These are phyloP conservation scores for Argopecten irradians DNA, from an alignment of 1,140 invertebrate species.

Conservation along the genomic window DNA sequence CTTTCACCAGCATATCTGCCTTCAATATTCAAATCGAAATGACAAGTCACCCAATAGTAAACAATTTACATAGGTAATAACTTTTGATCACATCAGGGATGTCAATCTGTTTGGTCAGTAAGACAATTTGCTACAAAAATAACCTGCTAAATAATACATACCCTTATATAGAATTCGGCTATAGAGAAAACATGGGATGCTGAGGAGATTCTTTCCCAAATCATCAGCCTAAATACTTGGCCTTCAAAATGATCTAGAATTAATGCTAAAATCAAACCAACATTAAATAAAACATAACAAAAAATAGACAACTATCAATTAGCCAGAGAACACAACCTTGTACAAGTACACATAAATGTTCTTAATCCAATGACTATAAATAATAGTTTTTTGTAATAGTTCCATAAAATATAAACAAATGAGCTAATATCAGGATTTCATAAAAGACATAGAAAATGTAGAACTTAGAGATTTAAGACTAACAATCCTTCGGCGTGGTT, in stretches of 20 bases:
- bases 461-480: constrained; percentile 65
- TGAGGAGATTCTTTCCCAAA: not conserved
- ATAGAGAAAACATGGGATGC: too few relatives aligned
- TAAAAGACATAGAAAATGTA: constrained; percentile 52
- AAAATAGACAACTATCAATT: not conserved
- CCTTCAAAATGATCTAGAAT: not conserved
- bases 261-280: too few relatives aligned
- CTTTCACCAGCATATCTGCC: too few relatives aligned
- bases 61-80: too few relatives aligned
- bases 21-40: too few relatives aligned
- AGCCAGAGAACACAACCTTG: not conserved
- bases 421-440: constrained; percentile 37
- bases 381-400: not conserved
- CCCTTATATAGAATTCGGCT: too few relatives aligned
- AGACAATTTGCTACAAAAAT: not conserved
- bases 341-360: not conserved
- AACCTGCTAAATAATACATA: not conserved
- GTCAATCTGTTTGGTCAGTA: not conserved
- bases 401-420: not conserved
- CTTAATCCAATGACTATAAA: not conserved
- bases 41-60: too few relatives aligned
- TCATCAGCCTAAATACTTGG: not conserved
- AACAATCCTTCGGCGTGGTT: constrained; percentile 57
- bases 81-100: too few relatives aligned
- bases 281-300: not conserved